Base-by-base conservation (phyloP, 2,888 invertebrate species). In the Habroteleia sp. region DNA sequence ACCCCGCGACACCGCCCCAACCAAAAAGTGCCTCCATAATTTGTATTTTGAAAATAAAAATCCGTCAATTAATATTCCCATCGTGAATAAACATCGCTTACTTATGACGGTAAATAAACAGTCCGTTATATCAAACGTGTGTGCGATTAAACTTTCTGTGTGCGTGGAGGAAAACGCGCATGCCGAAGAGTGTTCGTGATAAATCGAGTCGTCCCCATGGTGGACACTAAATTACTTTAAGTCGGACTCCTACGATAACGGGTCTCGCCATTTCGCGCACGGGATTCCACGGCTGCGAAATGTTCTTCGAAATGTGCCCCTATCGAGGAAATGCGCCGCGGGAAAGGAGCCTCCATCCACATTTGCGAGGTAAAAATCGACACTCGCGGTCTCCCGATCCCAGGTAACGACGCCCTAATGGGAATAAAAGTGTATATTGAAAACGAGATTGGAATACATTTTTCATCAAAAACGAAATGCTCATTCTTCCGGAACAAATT, bases 161-260 rank as follows among this genome's bases (percentile, higher is more conserved):
- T 31, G 41, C 41, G 41, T 8, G 41, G 39, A 63, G 33, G 54
- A 37, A 63, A 72, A 63, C 37, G 63, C 37, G 63, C 41, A 42
- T 17, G 44, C 54, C 29, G 27, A 10, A 31, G 52, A 46, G 31
- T 52, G 25, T 73, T 60, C 65, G 65, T 60, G 73, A 73, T 73
- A 66, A 73, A 73, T 73, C 73, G 73, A 65, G 58, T 52, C 42
- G 65, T 73, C 52, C 44, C 20, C 20, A 31, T n/a, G 20, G 29
- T 46, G 7, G 60, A 46, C 60, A 48, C 68, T 54, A 74, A 74
- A 74, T 68, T 68, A 62, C 39, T 46, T 42, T 68, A 62, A 62
- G 54, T 62, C 25, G 27, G 31, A 56, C 44, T 41, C 41, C 56
- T 46, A 39, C 60, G 41, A 60, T 74, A 74, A 74, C 68, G 74